Conservation (phyloP, 2,888 invertebrate genomes). For the Arctia plantaginis region DNA sequence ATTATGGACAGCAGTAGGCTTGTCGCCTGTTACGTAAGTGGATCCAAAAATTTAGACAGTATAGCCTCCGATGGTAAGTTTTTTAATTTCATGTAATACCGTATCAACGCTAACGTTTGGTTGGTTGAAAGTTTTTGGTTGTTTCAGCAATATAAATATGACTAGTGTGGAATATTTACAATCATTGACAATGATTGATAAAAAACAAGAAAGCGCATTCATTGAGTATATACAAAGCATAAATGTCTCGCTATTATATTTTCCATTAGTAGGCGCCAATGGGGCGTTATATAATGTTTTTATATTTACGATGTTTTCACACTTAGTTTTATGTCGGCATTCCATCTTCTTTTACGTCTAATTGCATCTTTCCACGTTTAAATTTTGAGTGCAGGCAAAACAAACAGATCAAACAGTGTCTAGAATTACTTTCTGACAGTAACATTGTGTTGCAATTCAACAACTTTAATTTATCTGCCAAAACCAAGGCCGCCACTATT, state of each 20-base stretch:
- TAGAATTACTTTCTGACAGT: constrained; percentile 22
- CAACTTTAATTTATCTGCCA: constrained; percentile 43
- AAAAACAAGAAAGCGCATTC: neutral
- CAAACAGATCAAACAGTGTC: constrained; percentile 31
- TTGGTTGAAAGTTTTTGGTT: too few relatives aligned
- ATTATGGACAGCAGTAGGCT: too few relatives aligned
- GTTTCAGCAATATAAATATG: too few relatives aligned
- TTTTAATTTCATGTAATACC: too few relatives aligned
- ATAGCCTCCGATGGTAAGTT: too few relatives aligned
- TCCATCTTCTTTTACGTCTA: constrained; percentile 28
- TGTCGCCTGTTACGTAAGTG: too few relatives aligned
- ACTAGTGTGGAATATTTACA: too few relatives aligned
- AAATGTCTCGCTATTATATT: neutral
- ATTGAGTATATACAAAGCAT: neutral
- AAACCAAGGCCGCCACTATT: constrained; percentile 35
- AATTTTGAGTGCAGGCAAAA: constrained; percentile 25
- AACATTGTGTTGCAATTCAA: constrained; percentile 29
- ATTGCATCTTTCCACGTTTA: constrained; percentile 26
- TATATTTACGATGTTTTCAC: constrained; percentile 21
- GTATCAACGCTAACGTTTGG: too few relatives aligned
- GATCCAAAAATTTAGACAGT: too few relatives aligned
- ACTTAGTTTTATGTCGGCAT: constrained; percentile 24
- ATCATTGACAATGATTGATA: neutral
- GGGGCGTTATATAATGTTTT: constrained; percentile 17
- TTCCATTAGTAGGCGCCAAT: constrained; percentile 14